Conservation (phyloP, 1,140 invertebrate genomes). For the Musca vetustissima region DNA sequence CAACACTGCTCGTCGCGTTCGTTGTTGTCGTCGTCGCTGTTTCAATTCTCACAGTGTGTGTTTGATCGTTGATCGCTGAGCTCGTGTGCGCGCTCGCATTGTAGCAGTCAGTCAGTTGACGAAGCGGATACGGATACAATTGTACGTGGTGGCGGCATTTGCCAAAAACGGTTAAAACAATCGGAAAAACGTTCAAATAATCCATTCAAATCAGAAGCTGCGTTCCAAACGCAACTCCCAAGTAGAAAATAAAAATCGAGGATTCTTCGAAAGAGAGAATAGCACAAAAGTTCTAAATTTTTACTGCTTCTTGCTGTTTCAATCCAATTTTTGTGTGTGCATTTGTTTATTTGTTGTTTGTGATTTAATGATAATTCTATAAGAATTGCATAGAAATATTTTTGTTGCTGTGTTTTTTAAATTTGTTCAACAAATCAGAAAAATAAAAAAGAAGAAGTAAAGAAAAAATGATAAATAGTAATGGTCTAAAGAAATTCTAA, state of each 20-base stretch:
- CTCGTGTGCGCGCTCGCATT: constrained; percentile 9
- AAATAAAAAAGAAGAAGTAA: background rate
- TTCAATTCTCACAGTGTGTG: background rate
- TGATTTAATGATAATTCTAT: constrained; percentile 8
- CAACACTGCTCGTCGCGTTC: too few relatives aligned
- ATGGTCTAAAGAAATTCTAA: background rate
- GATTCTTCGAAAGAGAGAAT: too few relatives aligned
- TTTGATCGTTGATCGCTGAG: constrained; percentile 8
- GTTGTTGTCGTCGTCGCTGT: background rate
- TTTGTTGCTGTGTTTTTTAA: background rate
- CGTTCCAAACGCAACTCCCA: background rate
- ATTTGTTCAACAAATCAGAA: constrained; percentile 4
- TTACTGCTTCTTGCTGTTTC: too few relatives aligned
- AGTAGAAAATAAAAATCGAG: background rate
- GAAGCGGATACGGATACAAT: constrained; percentile 17
- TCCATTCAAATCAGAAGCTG: background rate
- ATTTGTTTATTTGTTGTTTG: too few relatives aligned
- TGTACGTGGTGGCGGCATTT: background rate
- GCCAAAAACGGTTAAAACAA: constrained; percentile 8
- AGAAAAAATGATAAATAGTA: background rate
- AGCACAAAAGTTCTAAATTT: background rate
- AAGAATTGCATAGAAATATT: background rate
- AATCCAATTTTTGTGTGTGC: background rate
- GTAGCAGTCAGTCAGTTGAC: constrained; percentile 2
- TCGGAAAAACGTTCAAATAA: background rate